These are phyloP conservation scores for Sebastes steindachneri DNA, from an alignment of 2,797 vertebrate species.

Conservation along the genomic window DNA sequence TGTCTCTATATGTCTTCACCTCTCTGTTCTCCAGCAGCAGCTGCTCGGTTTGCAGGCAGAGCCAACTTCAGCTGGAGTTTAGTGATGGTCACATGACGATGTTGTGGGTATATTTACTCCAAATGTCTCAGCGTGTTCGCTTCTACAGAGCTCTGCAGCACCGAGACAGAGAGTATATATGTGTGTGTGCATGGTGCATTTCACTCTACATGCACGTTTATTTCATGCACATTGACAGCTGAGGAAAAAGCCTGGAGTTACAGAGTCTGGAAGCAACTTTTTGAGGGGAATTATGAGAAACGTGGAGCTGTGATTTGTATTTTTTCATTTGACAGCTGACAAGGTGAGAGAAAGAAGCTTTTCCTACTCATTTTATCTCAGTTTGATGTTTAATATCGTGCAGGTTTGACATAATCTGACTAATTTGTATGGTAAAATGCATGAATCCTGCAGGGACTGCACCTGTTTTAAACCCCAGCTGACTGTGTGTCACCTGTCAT, in stretches of 20 bases:
- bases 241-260: neutral
- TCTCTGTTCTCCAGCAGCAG: neutral
- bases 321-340: constrained; percentile 42
- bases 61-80: constrained; percentile 37
- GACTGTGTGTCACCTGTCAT: constrained; percentile 8
- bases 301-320: constrained; percentile 54
- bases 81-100: constrained; percentile 66
- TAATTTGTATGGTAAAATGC: too few species aligned
- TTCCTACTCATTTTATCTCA: neutral
- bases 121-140: constrained; percentile 18
- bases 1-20: too few species aligned
- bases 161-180: neutral
- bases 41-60: neutral
- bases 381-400: neutral
- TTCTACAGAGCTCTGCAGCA: constrained; percentile 21
- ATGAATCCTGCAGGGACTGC: neutral
- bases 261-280: constrained; percentile 9
- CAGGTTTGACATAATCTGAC: neutral
- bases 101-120: constrained; percentile 59
- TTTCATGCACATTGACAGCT: neutral
- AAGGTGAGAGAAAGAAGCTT: constrained; percentile 57
- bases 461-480: constrained; percentile 16
- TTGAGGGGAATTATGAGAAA: constrained; percentile 56
- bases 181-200: neutral
- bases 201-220: neutral